Base-by-base conservation (phyloP, 2,888 invertebrate species). In the Apocheima hispidaria region DNA sequence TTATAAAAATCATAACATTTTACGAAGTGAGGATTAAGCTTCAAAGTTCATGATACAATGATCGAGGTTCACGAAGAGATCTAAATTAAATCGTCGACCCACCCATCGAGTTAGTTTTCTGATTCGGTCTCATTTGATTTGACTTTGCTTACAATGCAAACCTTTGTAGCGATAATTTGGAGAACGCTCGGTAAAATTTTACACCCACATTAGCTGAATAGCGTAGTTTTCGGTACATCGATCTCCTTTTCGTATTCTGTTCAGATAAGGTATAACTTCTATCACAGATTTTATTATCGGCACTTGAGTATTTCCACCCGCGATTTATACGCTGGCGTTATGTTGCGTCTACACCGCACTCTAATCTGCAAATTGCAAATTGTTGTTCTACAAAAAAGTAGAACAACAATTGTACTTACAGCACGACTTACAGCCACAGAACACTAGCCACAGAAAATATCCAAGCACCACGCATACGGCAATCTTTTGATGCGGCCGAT, bases 211-310 rank as follows among this genome's bases (percentile, higher is more conserved):
- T 46, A 46, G 2, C 30, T 20, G 30, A 20, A 20, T 20, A 18
- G 50, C 50, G 50, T 26, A 38, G 50, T 50, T n/a, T 36, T 35
- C 14, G 5, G 4, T 18, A 5, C 10, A 38, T 50, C 50, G 50
- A 50, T 50, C 50, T 38, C 26, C 14, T 36, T 20, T 33, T 33
- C 20, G 26, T 46, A 46, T 18, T 46, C 30, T 46, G 30, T n/a
- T 30, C 9, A 46, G 46, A 46, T 30, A 46, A 18, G 3, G n/a
- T 46, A 20, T 30, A 12, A 12, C 12, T 30, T 46, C 30, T 30
- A 33, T 46, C 46, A 16, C 30, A 33, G 30, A 14, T 30, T 46
- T 46, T 46, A 46, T 30, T 30, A 33, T 20, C n/a, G 18, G 4
- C 6, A 33, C 30, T 6, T 30, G 9, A 30, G 30, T 10, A 7